A percentile compares a stretch with the other conserved stretches of the same genome.
Conservation (phyloP, 2,797 vertebrate genomes). For the Cuculus canorus region DNA sequence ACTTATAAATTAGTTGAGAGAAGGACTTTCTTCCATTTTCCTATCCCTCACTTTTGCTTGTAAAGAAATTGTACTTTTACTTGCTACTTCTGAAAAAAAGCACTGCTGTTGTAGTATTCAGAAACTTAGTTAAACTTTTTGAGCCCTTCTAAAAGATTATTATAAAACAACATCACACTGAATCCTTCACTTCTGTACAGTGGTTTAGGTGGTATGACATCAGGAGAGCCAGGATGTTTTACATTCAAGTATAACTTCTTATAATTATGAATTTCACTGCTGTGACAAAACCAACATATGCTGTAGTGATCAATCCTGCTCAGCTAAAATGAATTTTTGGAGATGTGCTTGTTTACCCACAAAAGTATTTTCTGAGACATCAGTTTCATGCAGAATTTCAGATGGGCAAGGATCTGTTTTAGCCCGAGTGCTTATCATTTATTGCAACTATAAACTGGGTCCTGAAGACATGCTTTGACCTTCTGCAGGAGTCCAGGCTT, state of each 20-base stretch:
- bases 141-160: background rate
- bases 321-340: background rate
- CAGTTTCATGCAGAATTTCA: background rate
- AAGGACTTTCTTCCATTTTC: background rate
- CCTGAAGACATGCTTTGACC: slow-evolving; percentile 53
- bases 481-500: slow-evolving; percentile 65
- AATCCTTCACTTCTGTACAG: background rate
- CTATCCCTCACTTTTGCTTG: background rate
- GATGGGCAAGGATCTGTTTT: background rate
- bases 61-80: background rate
- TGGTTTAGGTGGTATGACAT: background rate
- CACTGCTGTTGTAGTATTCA: background rate
- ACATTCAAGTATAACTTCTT: background rate
- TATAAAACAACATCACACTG: background rate
- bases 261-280: background rate
- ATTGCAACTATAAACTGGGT: background rate
- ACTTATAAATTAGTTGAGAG: background rate
- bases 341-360: background rate
- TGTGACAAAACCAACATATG: background rate
- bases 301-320: background rate
- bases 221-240: background rate
- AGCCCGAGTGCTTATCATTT: slow-evolving; percentile 6
- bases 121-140: background rate
- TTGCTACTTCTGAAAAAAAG: background rate
- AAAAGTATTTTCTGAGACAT: background rate